Conservation (phyloP, 2,888 invertebrate genomes). For the Pandemis cinnamomeana region DNA sequence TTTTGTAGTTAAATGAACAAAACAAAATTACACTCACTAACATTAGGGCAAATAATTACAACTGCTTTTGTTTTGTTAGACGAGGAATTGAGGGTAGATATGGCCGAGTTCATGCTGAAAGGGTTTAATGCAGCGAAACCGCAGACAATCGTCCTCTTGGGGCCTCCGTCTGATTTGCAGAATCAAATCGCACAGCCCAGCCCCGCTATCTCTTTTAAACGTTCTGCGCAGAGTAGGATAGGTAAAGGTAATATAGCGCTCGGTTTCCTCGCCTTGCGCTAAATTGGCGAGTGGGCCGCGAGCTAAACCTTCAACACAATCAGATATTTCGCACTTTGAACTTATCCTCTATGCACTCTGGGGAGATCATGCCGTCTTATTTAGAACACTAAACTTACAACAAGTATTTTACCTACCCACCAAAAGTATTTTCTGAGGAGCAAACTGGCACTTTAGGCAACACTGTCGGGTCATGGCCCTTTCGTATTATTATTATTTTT, state of each 20-base stretch:
- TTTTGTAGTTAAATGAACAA: slow-evolving; percentile 24
- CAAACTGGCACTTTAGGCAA: background rate
- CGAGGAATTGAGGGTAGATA: slow-evolving; percentile 37
- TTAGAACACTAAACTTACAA: slow-evolving; percentile 13
- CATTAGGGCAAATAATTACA: slow-evolving; percentile 27
- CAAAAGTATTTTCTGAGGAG: background rate
- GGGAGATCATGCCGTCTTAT: slow-evolving; percentile 20
- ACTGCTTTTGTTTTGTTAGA: slow-evolving; percentile 31
- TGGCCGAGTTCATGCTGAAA: slow-evolving; percentile 59
- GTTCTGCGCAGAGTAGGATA: slow-evolving; percentile 22
- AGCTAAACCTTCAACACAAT: slow-evolving; percentile 33
- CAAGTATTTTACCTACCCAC: background rate
- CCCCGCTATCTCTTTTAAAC: slow-evolving; percentile 43
- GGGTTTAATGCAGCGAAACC: slow-evolving; percentile 69
- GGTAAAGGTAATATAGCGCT: slow-evolving; percentile 20
- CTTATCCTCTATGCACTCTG: slow-evolving; percentile 17
- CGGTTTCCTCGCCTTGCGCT: slow-evolving; percentile 25
- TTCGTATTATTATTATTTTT: background rate
- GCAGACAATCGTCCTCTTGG: slow-evolving; percentile 63
- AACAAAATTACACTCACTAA: slow-evolving; percentile 23
- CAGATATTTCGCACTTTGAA: slow-evolving; percentile 37
- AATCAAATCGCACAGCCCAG: slow-evolving; percentile 53
- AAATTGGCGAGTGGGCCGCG: slow-evolving; percentile 18
- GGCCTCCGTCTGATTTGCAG: slow-evolving; percentile 49
- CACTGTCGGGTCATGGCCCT: background rate